phyloP scores from a whole-genome alignment of 2,113 vertebrate genomes.

The Eira barbara region DNA sequence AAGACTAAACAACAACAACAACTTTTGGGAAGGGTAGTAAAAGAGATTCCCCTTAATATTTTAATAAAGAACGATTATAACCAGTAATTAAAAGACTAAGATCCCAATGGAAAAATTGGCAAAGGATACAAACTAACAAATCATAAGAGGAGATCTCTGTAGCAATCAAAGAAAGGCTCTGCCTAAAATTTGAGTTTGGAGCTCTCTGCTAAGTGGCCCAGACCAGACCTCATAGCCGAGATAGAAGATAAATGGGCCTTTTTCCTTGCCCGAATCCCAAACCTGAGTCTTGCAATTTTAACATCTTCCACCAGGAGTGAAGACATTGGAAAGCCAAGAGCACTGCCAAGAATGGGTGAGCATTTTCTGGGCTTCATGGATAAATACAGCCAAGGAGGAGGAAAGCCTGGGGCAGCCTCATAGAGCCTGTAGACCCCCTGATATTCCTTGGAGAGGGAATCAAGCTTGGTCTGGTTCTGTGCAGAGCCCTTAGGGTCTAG shows the following conservation, averaged over 20 bases:
- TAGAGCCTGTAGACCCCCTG: neutral
- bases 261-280: slow-evolving; percentile 17
- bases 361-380: neutral
- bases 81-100: slow-evolving; percentile 29
- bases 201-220: neutral
- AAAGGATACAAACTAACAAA: neutral
- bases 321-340: neutral
- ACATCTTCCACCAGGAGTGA: neutral
- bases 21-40: neutral
- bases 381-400: neutral
- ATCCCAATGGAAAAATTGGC: neutral
- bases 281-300: neutral
- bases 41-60: slow-evolving; percentile 26
- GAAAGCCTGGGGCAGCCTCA: neutral
- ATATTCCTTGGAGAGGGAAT: neutral
- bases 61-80: neutral
- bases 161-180: slow-evolving; percentile 1
- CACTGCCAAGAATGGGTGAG: neutral
- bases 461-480: neutral
- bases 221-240: neutral
- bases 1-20: neutral
- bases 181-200: neutral
- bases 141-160: neutral
- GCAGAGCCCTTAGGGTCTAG: neutral
- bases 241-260: neutral